phyloP scores from a whole-genome alignment of 1,140 invertebrate species.

The Cyrtorhinus lividipennis region DNA sequence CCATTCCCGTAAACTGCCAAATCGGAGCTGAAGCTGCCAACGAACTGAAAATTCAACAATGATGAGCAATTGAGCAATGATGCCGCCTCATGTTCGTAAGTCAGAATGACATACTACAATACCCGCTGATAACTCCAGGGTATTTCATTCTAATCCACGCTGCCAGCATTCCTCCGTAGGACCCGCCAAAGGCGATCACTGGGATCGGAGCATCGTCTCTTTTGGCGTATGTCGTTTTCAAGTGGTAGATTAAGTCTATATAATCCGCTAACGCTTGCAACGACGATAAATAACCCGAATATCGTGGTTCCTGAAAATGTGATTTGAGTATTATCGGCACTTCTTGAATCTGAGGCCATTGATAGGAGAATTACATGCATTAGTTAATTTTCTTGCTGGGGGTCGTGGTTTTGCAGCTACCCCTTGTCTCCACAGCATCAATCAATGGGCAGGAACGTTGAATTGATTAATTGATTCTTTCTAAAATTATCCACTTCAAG shows the following conservation, averaged over 20 bases:
- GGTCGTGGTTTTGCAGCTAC: too few relatives aligned
- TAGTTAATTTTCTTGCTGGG: too few relatives aligned
- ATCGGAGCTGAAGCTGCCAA: slow-evolving; percentile 92
- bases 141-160: slow-evolving; percentile 95
- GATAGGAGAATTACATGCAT: too few relatives aligned
- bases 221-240: slow-evolving; percentile 32
- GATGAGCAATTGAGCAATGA: too few relatives aligned
- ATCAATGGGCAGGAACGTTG: too few relatives aligned
- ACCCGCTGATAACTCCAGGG: slow-evolving; percentile 71
- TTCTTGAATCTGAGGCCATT: too few relatives aligned
- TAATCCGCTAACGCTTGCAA: slow-evolving; percentile 91
- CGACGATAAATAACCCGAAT: slow-evolving; percentile 76
- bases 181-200: slow-evolving; percentile 86
- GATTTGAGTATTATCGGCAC: too few relatives aligned
- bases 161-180: slow-evolving; percentile 91
- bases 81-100: too few relatives aligned
- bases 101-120: too few relatives aligned
- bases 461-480: too few relatives aligned
- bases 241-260: slow-evolving; percentile 58
- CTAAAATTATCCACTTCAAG: too few relatives aligned
- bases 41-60: slow-evolving; percentile 50
- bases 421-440: too few relatives aligned
- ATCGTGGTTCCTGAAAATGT: slow-evolving; percentile 37
- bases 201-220: slow-evolving; percentile 37
- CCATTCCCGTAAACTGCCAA: slow-evolving; percentile 69